Base-by-base conservation (phyloP, 2,888 invertebrate species). In the Agonopterix arenella region DNA sequence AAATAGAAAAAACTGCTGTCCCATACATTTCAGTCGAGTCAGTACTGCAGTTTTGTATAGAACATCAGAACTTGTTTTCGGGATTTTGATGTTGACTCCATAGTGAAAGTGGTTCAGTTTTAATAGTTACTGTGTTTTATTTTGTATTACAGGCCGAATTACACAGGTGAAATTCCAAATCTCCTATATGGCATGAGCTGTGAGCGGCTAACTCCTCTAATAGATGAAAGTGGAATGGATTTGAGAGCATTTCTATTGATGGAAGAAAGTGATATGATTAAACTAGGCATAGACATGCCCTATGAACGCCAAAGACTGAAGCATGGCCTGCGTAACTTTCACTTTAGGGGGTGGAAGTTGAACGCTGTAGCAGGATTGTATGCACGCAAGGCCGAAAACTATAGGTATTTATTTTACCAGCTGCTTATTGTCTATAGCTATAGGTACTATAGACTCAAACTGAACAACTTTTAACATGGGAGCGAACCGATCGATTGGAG, bases 151-250 rank as follows among this genome's bases (percentile, higher is more conserved):
- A 91, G 91, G 48, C 89, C 89, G 18, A 70, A 68, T 46, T 92
- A 91, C 63, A 64, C 70, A 4, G 61, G 67, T 42, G 92, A 93
- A 73, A 84, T 93, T 53, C 80, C 76, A 5, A 75, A 84, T 50
- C 83, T 93, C 1, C 73, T 93, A 0, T 88, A 89, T 59, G 92
- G 92, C 2, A 91, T 92, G 90, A 89, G 88, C 53, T 90, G 92
- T 62, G 91, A 91, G 57, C 73, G 75, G 38, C 75, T 92, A 36
- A 75, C 78, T 1, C 64, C 78, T 2, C 48, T 80, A 2, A 90
- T 94, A 55, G 62, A 79, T 47, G 79, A 88, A 10, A 80, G 74
- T 49, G 76, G 83, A 8, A 86, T 93, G 54, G 81, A 84, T 64
- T 76, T 93, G 13, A 80, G 85, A 50, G 80, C 82, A 1, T 92